Evolutionary conservation across 2,888 invertebrate genomes (phyloP).

Genomic region (Teinopalpus imperialis): DNA sequence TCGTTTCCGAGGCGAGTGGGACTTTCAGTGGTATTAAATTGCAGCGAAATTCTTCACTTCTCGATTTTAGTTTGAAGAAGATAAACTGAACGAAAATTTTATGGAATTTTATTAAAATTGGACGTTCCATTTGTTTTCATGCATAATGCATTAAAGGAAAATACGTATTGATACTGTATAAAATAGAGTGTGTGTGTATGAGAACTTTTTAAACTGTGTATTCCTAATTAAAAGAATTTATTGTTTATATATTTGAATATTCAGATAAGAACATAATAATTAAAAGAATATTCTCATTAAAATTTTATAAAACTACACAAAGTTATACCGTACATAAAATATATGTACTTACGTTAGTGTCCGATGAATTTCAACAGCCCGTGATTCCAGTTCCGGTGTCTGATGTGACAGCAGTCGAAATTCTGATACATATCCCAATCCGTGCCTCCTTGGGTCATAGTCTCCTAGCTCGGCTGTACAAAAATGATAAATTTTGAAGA

Average conservation of each 20-base stretch:
- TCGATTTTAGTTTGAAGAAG: constrained; percentile 29
- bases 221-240: no score
- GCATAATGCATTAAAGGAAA: no score
- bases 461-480: constrained; percentile 95
- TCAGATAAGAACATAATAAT: no score
- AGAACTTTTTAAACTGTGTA: no score
- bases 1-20: constrained; percentile 63
- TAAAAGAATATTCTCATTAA: no score
- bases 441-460: constrained; percentile 94
- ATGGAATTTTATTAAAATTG: no score
- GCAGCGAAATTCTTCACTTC: constrained; percentile 64
- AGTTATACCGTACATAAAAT: no score
- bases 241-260: no score
- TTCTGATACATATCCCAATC: constrained; percentile 95
- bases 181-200: no score
- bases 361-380: constrained; percentile 94
- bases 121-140: no score
- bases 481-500: constrained; percentile 12
- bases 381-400: constrained; percentile 93
- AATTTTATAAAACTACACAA: no score
- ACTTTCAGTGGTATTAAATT: constrained; percentile 53
- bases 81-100: constrained; percentile 9
- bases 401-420: constrained; percentile 96
- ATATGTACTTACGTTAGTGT: constrained; percentile 90
- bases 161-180: no score